These are phyloP conservation scores for Acanthopagrus latus DNA, from an alignment of 2,797 vertebrate genomes.

Conservation along the genomic window DNA sequence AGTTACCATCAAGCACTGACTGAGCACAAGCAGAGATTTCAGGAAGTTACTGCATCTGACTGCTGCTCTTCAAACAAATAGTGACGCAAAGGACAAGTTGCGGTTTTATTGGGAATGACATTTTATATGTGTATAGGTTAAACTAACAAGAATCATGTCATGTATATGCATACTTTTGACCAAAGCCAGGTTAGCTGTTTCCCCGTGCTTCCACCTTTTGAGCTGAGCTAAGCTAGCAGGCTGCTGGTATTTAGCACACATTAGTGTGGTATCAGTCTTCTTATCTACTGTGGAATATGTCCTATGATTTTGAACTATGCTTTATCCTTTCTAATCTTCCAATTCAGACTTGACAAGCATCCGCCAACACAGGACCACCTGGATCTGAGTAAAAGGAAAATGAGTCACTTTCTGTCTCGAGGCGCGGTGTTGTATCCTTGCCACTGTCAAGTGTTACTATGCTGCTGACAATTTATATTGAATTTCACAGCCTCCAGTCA, in stretches of 20 bases:
- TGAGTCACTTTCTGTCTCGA: slow-evolving; percentile 3
- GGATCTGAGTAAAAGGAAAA: slow-evolving; percentile 4
- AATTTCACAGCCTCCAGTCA: slow-evolving; percentile 46
- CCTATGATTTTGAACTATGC: background rate
- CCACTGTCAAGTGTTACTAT: slow-evolving; percentile 35
- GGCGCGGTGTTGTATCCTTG: slow-evolving; percentile 12
- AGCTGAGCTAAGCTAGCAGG: background rate
- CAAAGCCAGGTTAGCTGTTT: background rate
- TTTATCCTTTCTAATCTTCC: slow-evolving; percentile 4
- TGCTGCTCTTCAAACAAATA: background rate
- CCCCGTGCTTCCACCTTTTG: background rate
- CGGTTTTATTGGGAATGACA: no score
- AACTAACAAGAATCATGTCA: background rate
- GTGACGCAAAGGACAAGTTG: no score
- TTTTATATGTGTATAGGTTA: background rate
- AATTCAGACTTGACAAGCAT: slow-evolving; percentile 11
- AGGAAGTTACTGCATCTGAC: background rate
- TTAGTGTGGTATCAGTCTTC: background rate
- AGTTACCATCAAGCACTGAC: no score
- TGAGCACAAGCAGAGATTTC: background rate
- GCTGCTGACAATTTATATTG: slow-evolving; percentile 53
- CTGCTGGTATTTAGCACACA: background rate
- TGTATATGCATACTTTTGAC: background rate
- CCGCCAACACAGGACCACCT: background rate
- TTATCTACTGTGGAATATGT: background rate